A percentile compares a stretch with the other conserved stretches of the same genome.
Evolutionary conservation across 2,797 vertebrate genomes (phyloP).

Genomic region (Poeciliopsis turneri): DNA sequence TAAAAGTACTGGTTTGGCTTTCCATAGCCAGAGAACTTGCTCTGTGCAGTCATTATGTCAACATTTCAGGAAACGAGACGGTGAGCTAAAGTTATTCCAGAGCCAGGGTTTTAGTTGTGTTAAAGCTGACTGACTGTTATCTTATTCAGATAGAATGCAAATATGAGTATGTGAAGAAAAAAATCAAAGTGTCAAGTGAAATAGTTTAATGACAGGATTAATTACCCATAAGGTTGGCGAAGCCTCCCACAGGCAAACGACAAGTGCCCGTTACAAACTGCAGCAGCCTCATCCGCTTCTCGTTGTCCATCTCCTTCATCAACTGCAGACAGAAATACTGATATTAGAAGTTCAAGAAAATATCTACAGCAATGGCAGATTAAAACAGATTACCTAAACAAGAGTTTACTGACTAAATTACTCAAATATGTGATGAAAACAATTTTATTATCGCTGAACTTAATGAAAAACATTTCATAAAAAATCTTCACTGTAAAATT

Average conservation of each 20-base stretch:
- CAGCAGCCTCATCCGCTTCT: conserved; percentile 94
- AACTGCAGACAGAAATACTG: conserved; percentile 41
- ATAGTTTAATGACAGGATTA: conserved; percentile 2
- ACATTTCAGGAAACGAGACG: neutral
- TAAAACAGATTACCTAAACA: neutral
- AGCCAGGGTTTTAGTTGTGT: neutral
- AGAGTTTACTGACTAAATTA: neutral
- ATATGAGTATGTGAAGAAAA: neutral
- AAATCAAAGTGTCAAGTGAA: neutral
- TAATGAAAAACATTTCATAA: neutral
- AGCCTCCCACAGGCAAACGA: conserved; percentile 93
- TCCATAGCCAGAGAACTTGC: neutral
- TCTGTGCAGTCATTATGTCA: neutral
- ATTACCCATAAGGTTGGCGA: conserved; percentile 94
- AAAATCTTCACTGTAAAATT: neutral
- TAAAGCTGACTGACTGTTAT: neutral
- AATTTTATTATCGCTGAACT: neutral
- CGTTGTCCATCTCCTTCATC: conserved; percentile 96
- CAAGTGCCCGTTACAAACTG: conserved; percentile 99
- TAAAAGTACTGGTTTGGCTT: neutral
- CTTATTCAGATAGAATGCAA: too few species aligned
- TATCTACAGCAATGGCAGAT: neutral
- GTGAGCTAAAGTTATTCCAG: neutral
- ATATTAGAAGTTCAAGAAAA: neutral
- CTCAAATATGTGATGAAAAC: neutral